Conservation (phyloP, 2,797 vertebrate species). For the Pseudomugil gertrudae region DNA sequence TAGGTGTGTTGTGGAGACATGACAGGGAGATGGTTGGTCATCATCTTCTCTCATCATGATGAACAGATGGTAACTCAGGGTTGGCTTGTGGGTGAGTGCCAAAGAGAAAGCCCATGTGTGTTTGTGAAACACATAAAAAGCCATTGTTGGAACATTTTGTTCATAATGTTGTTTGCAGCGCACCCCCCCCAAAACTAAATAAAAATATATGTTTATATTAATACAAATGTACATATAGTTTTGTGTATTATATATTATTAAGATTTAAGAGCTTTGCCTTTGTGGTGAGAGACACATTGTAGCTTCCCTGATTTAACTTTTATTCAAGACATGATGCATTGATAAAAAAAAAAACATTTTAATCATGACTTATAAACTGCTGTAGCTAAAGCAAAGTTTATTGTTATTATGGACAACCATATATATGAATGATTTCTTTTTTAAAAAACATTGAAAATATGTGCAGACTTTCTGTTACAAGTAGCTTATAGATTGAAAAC, state of each 20-base stretch:
- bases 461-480: background rate
- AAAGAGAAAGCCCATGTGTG: constrained; percentile 69
- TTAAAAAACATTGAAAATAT: background rate
- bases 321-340: background rate
- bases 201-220: constrained; percentile 8
- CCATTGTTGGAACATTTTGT: constrained; percentile 51
- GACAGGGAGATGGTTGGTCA: constrained; percentile 69
- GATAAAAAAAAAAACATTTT: background rate
- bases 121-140: constrained; percentile 55
- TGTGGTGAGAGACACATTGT: background rate
- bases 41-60: constrained; percentile 65
- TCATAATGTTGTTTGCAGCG: background rate
- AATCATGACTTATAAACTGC: background rate
- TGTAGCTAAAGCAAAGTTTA: background rate
- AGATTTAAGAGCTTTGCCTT: constrained; percentile 3
- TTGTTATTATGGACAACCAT: background rate
- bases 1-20: constrained; percentile 66
- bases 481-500: background rate
- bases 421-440: background rate
- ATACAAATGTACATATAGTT: constrained; percentile 2
- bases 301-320: background rate
- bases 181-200: too few species aligned
- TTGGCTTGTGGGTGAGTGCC: constrained; percentile 75
- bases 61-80: constrained; percentile 84
- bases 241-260: constrained; percentile 14